Base-by-base conservation (phyloP, 2,113 vertebrate genomes). In the Lipophrys pholis region DNA sequence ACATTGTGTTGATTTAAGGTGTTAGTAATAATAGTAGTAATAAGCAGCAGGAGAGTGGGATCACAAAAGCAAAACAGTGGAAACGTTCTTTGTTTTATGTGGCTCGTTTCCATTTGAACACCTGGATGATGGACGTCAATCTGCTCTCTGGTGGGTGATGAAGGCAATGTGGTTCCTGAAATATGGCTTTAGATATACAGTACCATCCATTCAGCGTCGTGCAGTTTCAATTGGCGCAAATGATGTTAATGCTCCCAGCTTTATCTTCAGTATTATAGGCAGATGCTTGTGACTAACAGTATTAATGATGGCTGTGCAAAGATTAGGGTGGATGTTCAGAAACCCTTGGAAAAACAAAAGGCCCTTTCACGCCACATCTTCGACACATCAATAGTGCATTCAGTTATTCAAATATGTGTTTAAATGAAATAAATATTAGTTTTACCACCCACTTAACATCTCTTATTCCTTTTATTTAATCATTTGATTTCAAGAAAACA, bases 81-180 rank as follows among this genome's bases (percentile, higher is more conserved):
- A 63, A 38, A 50, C 41, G 8, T 41, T 78, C 57, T 78, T 79
- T 81, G 83, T 76, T 90, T 87, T 87, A 69, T 62, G 55, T 85
- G 83, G 80, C 75, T 35, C 8, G 38, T 54, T 67, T 58, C 75
- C 59, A 83, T 83, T 83, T 86, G 54, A 85, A 52, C 76, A 80
- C 76, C 63, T 79, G 72, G 48, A 39, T 71, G 83, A 87, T 78
- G 55, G 67, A 78, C 5, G 66, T 46, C 81, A 84, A 59, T 87
- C 81, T 71, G 41, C 56, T 54, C 59, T 17, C 6, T 35, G 52
- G 40, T 30, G 21, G 21, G 74, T 64, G 57, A 82, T 54, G 60
- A 65, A 9, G 6, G 58, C 45, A 64, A 74, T 15, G 15, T 41
- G 41, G 16, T 12, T 53, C 17, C 40, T 8, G 15, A 45, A 58